Evolutionary conservation across 2,888 invertebrate genomes (phyloP).

Genomic region (Prosopocoilus inquinatus): DNA sequence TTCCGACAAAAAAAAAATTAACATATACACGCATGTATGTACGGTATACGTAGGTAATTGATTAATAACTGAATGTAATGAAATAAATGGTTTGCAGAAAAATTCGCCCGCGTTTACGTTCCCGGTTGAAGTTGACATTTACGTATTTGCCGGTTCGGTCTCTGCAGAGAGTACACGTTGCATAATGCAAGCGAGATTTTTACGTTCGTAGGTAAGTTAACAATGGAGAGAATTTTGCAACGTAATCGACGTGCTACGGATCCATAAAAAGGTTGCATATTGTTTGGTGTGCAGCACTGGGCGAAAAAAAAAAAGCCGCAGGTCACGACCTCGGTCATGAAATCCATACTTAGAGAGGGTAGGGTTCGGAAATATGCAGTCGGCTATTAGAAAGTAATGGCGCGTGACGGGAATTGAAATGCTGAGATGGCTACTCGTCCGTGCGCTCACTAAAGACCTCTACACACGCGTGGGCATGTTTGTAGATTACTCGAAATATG

Average conservation of each 20-base stretch:
- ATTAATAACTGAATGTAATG: too few species aligned
- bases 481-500: too few species aligned
- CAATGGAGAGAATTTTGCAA: constrained; percentile 2
- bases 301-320: constrained; percentile 26
- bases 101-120: too few species aligned
- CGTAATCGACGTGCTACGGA: constrained; percentile 2
- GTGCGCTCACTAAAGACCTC: not conserved
- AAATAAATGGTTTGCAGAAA: too few species aligned
- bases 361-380: constrained; percentile 35
- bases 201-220: not conserved
- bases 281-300: constrained; percentile 3
- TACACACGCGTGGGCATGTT: too few species aligned
- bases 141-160: too few species aligned
- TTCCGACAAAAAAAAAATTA: too few species aligned
- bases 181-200: not conserved
- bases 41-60: too few species aligned
- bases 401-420: constrained; percentile 36
- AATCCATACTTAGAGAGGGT: constrained; percentile 40
- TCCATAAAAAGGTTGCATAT: constrained; percentile 5
- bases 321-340: constrained; percentile 44
- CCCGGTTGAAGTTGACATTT: too few species aligned
- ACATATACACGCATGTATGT: too few species aligned
- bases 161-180: not conserved
- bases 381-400: constrained; percentile 39
- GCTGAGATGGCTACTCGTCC: constrained; percentile 20